phyloP scores from a whole-genome alignment of 2,888 invertebrate genomes.

The Digitonthophagus gazella region DNA sequence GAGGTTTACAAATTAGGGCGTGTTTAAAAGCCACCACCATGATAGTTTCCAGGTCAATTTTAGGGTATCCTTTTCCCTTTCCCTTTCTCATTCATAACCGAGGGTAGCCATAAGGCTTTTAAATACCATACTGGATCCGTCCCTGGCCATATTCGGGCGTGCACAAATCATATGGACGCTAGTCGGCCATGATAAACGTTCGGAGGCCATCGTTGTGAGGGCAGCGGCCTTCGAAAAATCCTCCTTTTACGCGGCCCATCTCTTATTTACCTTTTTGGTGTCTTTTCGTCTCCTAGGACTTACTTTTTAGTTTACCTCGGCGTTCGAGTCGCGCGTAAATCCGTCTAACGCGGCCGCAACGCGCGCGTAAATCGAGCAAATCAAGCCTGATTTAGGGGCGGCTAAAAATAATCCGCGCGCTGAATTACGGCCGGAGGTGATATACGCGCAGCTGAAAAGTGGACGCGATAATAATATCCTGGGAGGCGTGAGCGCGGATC shows the following conservation, averaged over 20 bases:
- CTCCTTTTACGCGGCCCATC: not conserved
- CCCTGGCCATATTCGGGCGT: constrained; percentile 19
- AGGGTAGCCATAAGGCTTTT: too few relatives aligned
- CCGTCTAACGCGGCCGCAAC: not conserved
- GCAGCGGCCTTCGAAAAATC: constrained; percentile 46
- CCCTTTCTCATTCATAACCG: too few relatives aligned
- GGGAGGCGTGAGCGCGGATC: constrained; percentile 7
- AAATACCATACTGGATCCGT: not conserved
- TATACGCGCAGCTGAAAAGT: constrained; percentile 13
- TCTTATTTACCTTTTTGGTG: not conserved
- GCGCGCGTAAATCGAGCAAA: not conserved
- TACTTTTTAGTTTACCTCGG: not conserved
- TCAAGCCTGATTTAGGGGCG: constrained; percentile 13
- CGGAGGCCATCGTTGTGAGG: constrained; percentile 52
- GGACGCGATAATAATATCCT: constrained; percentile 15
- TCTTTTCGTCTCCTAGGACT: not conserved
- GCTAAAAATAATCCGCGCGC: constrained; percentile 16
- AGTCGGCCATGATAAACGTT: constrained; percentile 46
- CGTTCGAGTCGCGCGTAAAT: not conserved
- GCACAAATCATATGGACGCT: constrained; percentile 30
- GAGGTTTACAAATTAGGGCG: too few relatives aligned
- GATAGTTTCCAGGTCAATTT: too few relatives aligned
- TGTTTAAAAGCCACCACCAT: too few relatives aligned
- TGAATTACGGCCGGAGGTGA: constrained; percentile 11
- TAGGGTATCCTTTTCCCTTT: too few relatives aligned